Conservation (phyloP, 2,888 invertebrate genomes). For the Eupithecia insigniata region DNA sequence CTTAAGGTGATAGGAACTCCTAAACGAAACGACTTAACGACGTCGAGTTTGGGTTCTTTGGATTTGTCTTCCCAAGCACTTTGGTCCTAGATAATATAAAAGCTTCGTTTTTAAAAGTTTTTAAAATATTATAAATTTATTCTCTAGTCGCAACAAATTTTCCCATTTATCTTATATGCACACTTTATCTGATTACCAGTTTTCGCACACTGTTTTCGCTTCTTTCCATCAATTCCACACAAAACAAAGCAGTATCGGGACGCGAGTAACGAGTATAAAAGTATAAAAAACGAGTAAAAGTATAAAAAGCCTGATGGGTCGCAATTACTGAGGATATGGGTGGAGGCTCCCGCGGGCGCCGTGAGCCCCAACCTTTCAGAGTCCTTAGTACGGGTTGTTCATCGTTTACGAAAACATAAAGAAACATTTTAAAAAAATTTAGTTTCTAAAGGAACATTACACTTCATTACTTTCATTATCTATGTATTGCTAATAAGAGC, state of each 20-base stretch:
- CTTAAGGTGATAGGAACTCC: too few relatives aligned
- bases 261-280: slow-evolving; percentile 18
- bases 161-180: neutral
- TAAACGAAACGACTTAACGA: too few relatives aligned
- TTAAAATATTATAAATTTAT: neutral
- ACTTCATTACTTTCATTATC: too few relatives aligned
- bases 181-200: neutral
- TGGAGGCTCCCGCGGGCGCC: slow-evolving; percentile 21
- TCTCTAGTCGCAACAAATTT: neutral
- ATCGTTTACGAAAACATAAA: neutral
- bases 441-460: too few relatives aligned
- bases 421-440: too few relatives aligned
- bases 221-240: neutral
- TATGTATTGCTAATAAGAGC: too few relatives aligned
- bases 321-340: slow-evolving; percentile 29
- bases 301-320: slow-evolving; percentile 31
- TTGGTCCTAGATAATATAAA: too few relatives aligned
- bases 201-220: neutral
- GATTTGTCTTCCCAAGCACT: too few relatives aligned
- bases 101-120: too few relatives aligned
- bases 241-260: slow-evolving; percentile 15
- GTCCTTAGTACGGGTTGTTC: neutral
- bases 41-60: too few relatives aligned
- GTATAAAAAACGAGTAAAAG: slow-evolving; percentile 27
- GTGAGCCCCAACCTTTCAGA: slow-evolving; percentile 17